Evolutionary conservation across 1,140 invertebrate species (phyloP).

Genomic region (Pectinophora gossypiella): DNA sequence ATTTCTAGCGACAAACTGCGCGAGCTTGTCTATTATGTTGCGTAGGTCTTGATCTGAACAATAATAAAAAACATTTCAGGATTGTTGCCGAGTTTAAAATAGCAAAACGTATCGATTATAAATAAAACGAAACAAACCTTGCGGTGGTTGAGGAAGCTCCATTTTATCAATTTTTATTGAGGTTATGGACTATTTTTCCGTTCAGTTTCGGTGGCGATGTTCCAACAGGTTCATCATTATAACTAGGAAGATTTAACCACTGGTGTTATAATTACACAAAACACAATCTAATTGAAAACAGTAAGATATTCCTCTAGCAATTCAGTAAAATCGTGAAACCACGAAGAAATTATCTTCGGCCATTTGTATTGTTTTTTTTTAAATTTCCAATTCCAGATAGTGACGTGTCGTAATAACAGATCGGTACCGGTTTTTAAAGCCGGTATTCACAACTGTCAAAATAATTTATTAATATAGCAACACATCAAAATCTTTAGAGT

Average conservation of each 20-base stretch:
- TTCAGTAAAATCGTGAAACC: too few species aligned
- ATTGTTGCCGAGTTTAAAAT: too few species aligned
- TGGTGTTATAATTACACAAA: too few species aligned
- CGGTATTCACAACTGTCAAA: neutral
- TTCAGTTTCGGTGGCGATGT: neutral
- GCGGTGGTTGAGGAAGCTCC: conserved; percentile 13
- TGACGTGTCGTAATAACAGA: too few species aligned
- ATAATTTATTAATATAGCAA: neutral
- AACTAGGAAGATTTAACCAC: too few species aligned
- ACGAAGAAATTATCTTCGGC: too few species aligned
- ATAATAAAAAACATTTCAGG: neutral
- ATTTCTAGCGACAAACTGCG: conserved; percentile 98
- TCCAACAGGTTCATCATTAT: neutral
- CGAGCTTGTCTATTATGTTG: conserved; percentile 98
- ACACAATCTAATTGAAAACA: too few species aligned
- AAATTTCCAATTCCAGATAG: too few species aligned
- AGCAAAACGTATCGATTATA: too few species aligned
- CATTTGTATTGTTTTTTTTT: neutral
- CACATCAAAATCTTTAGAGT: too few species aligned
- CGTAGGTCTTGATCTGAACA: conserved; percentile 89
- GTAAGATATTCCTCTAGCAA: too few species aligned
- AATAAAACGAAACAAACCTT: conserved; percentile 6
- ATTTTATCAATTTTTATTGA: conserved; percentile 10
- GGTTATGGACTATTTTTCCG: conserved; percentile 6
- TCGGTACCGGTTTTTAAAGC: neutral